Conservation (phyloP, 2,113 vertebrate species). For the Ellobius talpinus region DNA sequence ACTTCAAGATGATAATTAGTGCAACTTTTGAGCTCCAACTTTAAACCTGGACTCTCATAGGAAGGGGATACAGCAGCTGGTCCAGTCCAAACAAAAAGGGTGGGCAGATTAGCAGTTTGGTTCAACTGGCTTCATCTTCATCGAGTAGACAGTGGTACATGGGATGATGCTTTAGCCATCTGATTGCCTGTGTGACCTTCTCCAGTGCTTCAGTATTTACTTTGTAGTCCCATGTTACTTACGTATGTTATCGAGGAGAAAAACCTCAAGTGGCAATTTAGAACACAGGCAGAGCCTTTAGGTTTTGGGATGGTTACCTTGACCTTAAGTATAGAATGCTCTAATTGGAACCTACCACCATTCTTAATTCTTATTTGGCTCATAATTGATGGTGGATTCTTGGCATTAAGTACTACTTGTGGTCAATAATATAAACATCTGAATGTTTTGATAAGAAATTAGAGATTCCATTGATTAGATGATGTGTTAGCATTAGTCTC, state of each 20-base stretch:
- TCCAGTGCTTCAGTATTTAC: neutral
- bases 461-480: neutral
- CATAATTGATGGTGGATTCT: neutral
- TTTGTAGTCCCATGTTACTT: neutral
- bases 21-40: neutral
- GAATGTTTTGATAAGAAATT: conserved; percentile 27
- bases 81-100: neutral
- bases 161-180: neutral
- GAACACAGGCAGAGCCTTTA: neutral
- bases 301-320: neutral
- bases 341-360: no score
- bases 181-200: neutral
- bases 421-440: conserved; percentile 17
- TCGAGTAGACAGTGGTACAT: neutral
- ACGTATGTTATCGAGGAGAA: neutral
- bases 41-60: neutral
- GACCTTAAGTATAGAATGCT: neutral
- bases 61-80: neutral
- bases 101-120: neutral
- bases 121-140: neutral
- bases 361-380: neutral
- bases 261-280: neutral
- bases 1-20: neutral
- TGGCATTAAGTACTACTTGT: neutral
- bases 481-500: neutral